phyloP scores from a whole-genome alignment of 2,888 invertebrate species.

The Horisme vitalbata region DNA sequence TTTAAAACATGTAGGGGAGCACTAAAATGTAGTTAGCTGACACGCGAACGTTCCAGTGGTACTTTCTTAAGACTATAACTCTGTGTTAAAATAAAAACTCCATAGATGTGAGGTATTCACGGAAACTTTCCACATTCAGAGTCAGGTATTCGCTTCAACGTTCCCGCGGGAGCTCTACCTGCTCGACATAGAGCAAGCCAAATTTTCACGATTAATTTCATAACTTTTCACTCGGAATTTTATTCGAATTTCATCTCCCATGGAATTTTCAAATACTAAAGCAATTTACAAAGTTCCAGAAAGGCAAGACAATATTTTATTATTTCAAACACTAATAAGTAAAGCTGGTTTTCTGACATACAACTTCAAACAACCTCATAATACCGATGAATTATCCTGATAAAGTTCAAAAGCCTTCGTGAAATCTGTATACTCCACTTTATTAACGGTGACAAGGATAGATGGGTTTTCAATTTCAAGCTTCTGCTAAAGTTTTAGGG shows the following conservation, averaged over 20 bases:
- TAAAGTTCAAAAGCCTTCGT: slow-evolving; percentile 32
- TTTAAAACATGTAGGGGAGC: no score
- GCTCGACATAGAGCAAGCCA: slow-evolving; percentile 43
- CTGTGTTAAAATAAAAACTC: slow-evolving; percentile 48
- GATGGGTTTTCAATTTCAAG: slow-evolving; percentile 19
- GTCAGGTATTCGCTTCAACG: slow-evolving; percentile 49
- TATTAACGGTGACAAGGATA: slow-evolving; percentile 52
- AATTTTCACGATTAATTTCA: slow-evolving; percentile 58
- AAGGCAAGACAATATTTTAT: no score
- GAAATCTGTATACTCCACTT: slow-evolving; percentile 45
- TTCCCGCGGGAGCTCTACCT: slow-evolving; percentile 49
- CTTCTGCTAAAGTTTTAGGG: slow-evolving; percentile 11
- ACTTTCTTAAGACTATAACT: slow-evolving; percentile 39
- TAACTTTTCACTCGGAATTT: slow-evolving; percentile 53
- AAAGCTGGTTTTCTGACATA: not conserved
- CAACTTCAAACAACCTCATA: not conserved
- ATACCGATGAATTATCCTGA: slow-evolving; percentile 26
- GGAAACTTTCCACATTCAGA: slow-evolving; percentile 60
- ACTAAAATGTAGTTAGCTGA: no score
- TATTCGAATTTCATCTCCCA: slow-evolving; percentile 37
- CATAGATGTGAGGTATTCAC: slow-evolving; percentile 38
- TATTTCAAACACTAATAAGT: no score
- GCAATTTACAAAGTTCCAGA: no score
- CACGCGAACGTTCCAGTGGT: no score
- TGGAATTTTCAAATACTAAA: slow-evolving; percentile 4